Base-by-base conservation (phyloP, 2,113 vertebrate species). In the Neogobius melanostomus region DNA sequence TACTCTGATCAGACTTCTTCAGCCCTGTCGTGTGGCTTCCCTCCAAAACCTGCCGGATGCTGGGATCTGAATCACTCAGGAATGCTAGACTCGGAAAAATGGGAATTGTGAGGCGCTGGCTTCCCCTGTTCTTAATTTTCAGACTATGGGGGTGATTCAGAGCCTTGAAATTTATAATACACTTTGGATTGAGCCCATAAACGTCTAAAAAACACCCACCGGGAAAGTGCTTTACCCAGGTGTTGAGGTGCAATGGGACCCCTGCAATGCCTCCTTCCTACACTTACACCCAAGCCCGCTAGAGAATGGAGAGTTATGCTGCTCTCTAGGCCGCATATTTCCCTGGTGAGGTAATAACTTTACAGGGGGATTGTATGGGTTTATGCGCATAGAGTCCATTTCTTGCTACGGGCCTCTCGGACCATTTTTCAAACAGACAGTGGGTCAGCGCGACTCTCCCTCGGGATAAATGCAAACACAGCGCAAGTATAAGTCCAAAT, bases 91-190 rank as follows among this genome's bases (percentile, higher is more conserved):
- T 72, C 36, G 72, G 66, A 82, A 88, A 56, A 84, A 71, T 66
- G 28, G 72, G 72, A 75, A 82, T 86, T 68, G 81, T 47, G 75
- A 87, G 76, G 67, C 85, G 50, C 70, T 74, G 52, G 77, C 71
- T 68, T 53, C 77, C 74, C 64, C 90, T 92, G 90, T 89, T 92
- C 86, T 84, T 75, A 90, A 90, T 91, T 90, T 91, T 81, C 76
- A 69, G 75, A 75, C 48, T 77, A 66, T 6, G 78, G 79, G 21
- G 72, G 81, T 82, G 81, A 83, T 79, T 84, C 61, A 60, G 42
- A 17, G 60, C 76, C 53, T 76, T 45, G 28, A 83, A 83, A 87
- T 90, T 85, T 88, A 87, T 82, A 65, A 76, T 56, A 8, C 74
- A 66, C 74, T 51, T 62, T 87, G 77, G 76, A 81, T 52, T 17